These are phyloP conservation scores for Zelleria hepariella DNA, from an alignment of 2,888 invertebrate species.

Conservation along the genomic window DNA sequence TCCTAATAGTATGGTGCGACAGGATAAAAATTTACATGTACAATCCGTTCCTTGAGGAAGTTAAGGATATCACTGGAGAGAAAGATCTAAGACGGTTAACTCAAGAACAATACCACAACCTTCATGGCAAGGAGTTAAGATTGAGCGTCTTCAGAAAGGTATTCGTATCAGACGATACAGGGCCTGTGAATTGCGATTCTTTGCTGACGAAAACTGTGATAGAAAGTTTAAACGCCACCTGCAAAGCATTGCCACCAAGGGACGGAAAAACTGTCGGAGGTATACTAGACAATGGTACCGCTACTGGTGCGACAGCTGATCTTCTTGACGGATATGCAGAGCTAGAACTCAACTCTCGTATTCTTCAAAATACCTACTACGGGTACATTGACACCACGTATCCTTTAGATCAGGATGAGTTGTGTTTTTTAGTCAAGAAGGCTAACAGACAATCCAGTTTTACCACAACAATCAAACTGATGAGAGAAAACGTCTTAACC, in stretches of 20 bases:
- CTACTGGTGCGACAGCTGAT: slow-evolving; percentile 58
- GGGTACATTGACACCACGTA: slow-evolving; percentile 66
- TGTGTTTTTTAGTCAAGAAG: slow-evolving; percentile 70
- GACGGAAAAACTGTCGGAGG: slow-evolving; percentile 57
- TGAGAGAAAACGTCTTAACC: slow-evolving; percentile 38
- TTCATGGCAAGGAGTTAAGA: slow-evolving; percentile 40
- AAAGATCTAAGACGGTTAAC: slow-evolving; percentile 39
- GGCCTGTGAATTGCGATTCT: slow-evolving; percentile 41
- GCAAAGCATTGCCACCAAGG: slow-evolving; percentile 42
- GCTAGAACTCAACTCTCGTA: slow-evolving; percentile 65
- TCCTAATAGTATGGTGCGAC: slow-evolving; percentile 41
- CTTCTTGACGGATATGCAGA: slow-evolving; percentile 65
- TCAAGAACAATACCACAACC: slow-evolving; percentile 38
- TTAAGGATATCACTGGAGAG: slow-evolving; percentile 47
- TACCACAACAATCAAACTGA: slow-evolving; percentile 44
- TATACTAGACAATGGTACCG: slow-evolving; percentile 50
- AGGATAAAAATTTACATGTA: slow-evolving; percentile 61
- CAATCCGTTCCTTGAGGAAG: slow-evolving; percentile 57
- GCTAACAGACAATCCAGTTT: slow-evolving; percentile 60
- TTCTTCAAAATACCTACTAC: slow-evolving; percentile 61
- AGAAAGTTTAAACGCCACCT: slow-evolving; percentile 47
- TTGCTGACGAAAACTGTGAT: slow-evolving; percentile 41
- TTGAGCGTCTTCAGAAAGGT: slow-evolving; percentile 51
- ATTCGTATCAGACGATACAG: slow-evolving; percentile 35
- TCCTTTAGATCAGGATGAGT: slow-evolving; percentile 63